Base-by-base conservation (phyloP, 2,797 vertebrate species). In the Danio albolineatus region DNA sequence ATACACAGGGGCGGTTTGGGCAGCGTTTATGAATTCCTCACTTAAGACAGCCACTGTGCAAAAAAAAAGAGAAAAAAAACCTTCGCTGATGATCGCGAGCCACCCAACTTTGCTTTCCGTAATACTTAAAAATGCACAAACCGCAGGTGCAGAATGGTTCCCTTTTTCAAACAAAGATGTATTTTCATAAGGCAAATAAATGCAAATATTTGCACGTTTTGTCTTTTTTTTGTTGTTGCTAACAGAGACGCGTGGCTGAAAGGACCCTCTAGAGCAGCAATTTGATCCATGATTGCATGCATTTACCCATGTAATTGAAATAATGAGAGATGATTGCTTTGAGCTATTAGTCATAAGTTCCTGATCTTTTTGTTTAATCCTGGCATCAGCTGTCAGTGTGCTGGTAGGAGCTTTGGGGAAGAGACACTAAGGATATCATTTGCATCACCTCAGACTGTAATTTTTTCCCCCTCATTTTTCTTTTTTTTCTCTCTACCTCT, bases 321-420 rank as follows among this genome's bases (percentile, higher is more conserved):
- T 96, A 96, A 96, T 96, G 95, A 96, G 94, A 94, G 95, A 96
- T 96, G 95, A 96, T 96, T 96, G 95, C 95, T 95, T 95, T 95
- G 94, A 95, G 95, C 95, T 96, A 96, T 96, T 96, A 96, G 95
- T 95, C 95, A 95, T 96, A 95, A 96, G 95, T 96, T 96, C 95
- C 95, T 96, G 95, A 95, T 96, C 95, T 96, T 96, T 96, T 95
- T 96, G 95, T 96, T 96, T 96, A 96, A 96, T 96, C 94, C 94
- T 95, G 94, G 93, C 95, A 96, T 96, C 95, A 96, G 94, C 95
- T 96, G 95, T 96, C 95, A 96, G 94, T 92, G 93, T 94, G 93
- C 93, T 93, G 92, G 92, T 92, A 94, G 94, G 94, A 95, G 94
- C 94, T 95, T 92, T 91, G 92, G 93, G 94, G 94, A 95, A 96